These are phyloP conservation scores for Anseranas semipalmata DNA, from an alignment of 2,113 vertebrate species.

Conservation along the genomic window DNA sequence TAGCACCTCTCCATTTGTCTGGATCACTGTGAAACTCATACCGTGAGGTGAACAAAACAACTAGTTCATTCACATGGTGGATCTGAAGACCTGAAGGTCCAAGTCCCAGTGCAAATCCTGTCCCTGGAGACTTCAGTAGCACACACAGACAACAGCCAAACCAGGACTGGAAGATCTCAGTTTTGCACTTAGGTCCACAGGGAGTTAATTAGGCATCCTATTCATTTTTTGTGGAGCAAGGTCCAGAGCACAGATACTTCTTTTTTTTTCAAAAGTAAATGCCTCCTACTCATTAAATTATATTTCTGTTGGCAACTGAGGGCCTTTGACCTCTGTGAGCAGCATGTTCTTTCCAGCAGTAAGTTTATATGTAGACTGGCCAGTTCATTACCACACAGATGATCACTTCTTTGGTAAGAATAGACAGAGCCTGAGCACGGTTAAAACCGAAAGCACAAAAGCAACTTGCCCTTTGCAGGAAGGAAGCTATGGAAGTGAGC, in stretches of 20 bases:
- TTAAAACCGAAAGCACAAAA: background rate
- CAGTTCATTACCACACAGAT: background rate
- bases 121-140: background rate
- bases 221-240: background rate
- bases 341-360: background rate
- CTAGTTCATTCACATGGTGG: accelerated
- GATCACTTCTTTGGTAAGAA: background rate
- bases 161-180: background rate
- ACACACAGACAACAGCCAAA: background rate
- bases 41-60: background rate
- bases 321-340: constrained; percentile 12
- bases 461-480: background rate
- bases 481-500: background rate
- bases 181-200: background rate
- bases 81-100: background rate
- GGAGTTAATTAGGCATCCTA: background rate
- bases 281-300: background rate
- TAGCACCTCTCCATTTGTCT: background rate
- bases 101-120: background rate
- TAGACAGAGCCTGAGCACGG: background rate
- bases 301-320: constrained; percentile 30
- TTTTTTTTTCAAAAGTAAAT: background rate
- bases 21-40: background rate
- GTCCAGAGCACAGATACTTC: background rate
- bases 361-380: background rate